phyloP scores from a whole-genome alignment of 2,888 invertebrate species.

The Imbricaverruca yamaguchii region DNA sequence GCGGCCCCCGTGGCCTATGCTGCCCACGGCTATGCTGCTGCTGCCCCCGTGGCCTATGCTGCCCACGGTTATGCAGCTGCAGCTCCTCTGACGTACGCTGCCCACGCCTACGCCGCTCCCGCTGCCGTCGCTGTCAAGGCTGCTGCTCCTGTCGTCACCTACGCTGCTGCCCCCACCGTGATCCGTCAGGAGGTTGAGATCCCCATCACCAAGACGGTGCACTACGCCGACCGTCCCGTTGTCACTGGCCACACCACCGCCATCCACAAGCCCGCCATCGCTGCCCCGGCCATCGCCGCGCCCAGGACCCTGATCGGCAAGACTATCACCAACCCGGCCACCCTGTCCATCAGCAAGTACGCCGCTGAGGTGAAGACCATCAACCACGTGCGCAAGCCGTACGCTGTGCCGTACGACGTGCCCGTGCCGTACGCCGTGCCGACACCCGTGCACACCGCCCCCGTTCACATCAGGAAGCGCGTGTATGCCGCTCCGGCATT shows the following conservation, averaged over 20 bases:
- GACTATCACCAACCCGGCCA: constrained; percentile 27
- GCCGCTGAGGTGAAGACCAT: constrained; percentile 4
- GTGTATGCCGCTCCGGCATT: background rate
- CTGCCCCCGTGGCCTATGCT: background rate
- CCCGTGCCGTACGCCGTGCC: constrained; percentile 10
- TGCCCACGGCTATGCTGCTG: background rate
- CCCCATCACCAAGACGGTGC: constrained; percentile 30
- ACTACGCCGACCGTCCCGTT: constrained; percentile 29
- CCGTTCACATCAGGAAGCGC: constrained; percentile 1
- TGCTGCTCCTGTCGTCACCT: constrained; percentile 1
- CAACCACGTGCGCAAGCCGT: background rate
- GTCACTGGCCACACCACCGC: constrained; percentile 29
- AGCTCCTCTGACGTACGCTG: background rate
- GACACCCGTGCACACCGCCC: background rate
- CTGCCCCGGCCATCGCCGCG: constrained; percentile 31
- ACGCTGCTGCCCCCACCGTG: constrained; percentile 24
- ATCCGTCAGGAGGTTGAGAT: constrained; percentile 29
- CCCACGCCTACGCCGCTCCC: background rate
- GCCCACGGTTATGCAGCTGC: background rate
- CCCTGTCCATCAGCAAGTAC: background rate
- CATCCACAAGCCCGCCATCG: constrained; percentile 30
- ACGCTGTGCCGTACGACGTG: background rate
- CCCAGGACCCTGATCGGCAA: constrained; percentile 29
- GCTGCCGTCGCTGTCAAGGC: background rate
- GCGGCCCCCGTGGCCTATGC: constrained; percentile 24